Percentiles rank a stretch among this genome's conserved stretches.
Evolutionary conservation across 1,140 invertebrate genomes (phyloP).

Genomic region (Drosophila nannoptera): DNA sequence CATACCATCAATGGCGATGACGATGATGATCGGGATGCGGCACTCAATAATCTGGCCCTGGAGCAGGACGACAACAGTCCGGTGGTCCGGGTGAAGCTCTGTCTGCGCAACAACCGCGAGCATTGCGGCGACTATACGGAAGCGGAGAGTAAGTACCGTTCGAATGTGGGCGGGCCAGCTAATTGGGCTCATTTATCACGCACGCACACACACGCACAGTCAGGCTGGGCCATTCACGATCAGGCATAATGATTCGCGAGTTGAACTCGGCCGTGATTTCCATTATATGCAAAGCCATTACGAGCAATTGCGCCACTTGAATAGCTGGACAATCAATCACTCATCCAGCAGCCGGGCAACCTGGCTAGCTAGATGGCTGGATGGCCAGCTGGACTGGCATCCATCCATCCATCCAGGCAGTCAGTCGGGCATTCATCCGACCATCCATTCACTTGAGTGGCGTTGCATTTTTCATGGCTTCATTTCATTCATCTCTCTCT

Average conservation of each 20-base stretch:
- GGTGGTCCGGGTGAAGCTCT: conserved; percentile 87
- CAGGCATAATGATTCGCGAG: conserved; percentile 17
- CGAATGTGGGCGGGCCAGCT: neutral
- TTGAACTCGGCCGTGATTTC: conserved; percentile 48
- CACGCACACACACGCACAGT: too few relatives aligned
- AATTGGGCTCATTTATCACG: neutral
- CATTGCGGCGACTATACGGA: conserved; percentile 90
- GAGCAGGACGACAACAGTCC: conserved; percentile 83
- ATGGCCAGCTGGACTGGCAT: too few relatives aligned
- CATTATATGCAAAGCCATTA: conserved; percentile 76
- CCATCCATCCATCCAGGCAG: conserved; percentile 22
- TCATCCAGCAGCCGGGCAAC: conserved; percentile 33
- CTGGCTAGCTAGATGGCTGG: conserved; percentile 22
- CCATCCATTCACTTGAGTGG: conserved; percentile 67
- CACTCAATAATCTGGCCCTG: conserved; percentile 79
- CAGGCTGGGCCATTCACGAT: conserved; percentile 6
- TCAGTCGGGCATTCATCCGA: conserved; percentile 29
- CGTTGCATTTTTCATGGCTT: conserved; percentile 75
- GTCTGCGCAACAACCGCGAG: conserved; percentile 86
- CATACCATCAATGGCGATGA: conserved; percentile 72
- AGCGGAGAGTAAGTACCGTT: conserved; percentile 86
- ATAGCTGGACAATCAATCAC: conserved; percentile 66
- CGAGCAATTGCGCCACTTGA: conserved; percentile 69
- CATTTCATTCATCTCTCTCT: conserved; percentile 47
- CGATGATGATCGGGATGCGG: conserved; percentile 75